These are phyloP conservation scores for Bradypus variegatus DNA, from an alignment of 2,797 vertebrate genomes.

Conservation along the genomic window DNA sequence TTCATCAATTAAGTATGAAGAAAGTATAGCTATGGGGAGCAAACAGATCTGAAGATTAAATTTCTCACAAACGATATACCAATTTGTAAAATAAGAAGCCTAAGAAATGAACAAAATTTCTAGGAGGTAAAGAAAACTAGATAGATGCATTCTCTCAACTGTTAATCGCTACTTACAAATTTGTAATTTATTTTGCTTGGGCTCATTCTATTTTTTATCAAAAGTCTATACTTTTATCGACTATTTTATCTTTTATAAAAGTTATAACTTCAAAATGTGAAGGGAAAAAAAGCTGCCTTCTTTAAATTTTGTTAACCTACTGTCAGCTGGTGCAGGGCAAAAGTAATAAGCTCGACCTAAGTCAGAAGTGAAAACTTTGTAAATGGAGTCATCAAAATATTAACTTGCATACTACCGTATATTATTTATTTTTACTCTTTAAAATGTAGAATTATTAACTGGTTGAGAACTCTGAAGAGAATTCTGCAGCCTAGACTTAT, in stretches of 20 bases:
- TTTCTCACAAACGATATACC: neutral
- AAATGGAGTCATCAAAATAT: neutral
- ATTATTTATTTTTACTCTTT: too few species aligned
- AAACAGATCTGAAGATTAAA: neutral
- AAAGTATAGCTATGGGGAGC: neutral
- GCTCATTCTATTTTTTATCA: neutral
- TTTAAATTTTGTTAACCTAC: too few species aligned
- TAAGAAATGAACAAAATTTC: neutral
- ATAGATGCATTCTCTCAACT: neutral
- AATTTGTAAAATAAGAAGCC: neutral
- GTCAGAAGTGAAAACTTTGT: too few species aligned
- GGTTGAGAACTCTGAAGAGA: neutral
- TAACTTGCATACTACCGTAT: fast-evolving
- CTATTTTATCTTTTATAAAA: neutral
- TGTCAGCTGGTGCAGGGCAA: neutral
- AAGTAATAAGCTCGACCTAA: neutral
- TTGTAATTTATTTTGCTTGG: neutral
- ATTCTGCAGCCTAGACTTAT: neutral
- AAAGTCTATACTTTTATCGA: neutral
- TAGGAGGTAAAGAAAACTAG: neutral
- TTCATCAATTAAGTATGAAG: neutral
- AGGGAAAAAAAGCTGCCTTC: neutral
- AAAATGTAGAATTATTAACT: neutral
- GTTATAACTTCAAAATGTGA: neutral
- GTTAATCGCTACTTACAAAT: neutral